These are phyloP conservation scores for Phrynocephalus forsythii DNA, from an alignment of 2,797 vertebrate species.

Conservation along the genomic window DNA sequence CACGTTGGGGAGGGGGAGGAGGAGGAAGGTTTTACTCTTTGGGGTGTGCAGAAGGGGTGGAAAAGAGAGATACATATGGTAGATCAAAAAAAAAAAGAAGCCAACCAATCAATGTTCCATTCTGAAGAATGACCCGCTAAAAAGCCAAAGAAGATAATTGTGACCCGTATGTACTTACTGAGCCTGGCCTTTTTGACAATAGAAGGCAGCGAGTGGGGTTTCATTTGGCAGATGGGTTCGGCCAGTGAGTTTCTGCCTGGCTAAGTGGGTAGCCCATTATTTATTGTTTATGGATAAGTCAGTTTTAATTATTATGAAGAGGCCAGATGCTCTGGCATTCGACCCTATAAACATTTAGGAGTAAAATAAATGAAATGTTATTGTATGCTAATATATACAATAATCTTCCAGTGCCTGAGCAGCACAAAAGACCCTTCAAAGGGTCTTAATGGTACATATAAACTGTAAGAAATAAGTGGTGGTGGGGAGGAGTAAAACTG, in stretches of 20 bases:
- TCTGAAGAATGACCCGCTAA: background rate
- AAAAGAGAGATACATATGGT: fast-evolving
- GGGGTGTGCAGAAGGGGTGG: background rate
- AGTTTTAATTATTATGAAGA: constrained; percentile 77
- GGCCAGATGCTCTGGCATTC: constrained; percentile 73
- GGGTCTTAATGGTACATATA: background rate
- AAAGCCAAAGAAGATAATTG: background rate
- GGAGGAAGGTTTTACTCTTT: constrained; percentile 17
- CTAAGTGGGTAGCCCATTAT: constrained; percentile 74
- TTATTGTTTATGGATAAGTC: constrained; percentile 76
- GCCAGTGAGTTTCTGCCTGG: constrained; percentile 73
- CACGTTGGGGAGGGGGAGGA: constrained; percentile 27
- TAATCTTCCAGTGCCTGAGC: constrained; percentile 4
- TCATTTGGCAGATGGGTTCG: constrained; percentile 74
- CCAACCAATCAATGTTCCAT: background rate
- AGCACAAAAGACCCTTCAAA: background rate
- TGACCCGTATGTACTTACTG: constrained; percentile 35
- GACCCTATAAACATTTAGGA: constrained; percentile 66
- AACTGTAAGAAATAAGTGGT: background rate
- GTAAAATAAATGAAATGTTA: constrained; percentile 65
- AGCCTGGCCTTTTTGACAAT: constrained; percentile 42
- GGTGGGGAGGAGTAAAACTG: constrained; percentile 13
- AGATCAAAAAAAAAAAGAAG: background rate
- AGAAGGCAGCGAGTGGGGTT: constrained; percentile 60
- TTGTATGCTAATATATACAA: background rate